These are phyloP conservation scores for Hemicordylus capensis DNA, from an alignment of 2,113 vertebrate genomes.

Conservation along the genomic window DNA sequence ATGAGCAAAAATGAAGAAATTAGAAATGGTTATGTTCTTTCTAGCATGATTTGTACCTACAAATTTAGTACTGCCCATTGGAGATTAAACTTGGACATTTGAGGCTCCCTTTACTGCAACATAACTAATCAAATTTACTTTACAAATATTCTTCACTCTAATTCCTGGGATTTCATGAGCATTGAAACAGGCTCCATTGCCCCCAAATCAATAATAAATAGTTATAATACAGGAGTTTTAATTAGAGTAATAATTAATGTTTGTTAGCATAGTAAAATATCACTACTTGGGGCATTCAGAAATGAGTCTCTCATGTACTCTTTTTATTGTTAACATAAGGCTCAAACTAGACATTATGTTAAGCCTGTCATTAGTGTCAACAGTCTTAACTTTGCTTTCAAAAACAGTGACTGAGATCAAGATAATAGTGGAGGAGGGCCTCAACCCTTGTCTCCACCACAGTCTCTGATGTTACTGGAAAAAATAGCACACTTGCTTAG, in stretches of 20 bases:
- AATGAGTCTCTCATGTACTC: too few relatives aligned
- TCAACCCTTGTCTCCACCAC: too few relatives aligned
- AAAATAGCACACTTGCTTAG: too few relatives aligned
- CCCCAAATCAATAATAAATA: not conserved
- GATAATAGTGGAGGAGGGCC: too few relatives aligned
- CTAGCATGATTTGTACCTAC: not conserved
- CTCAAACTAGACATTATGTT: too few relatives aligned
- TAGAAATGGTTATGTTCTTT: not conserved
- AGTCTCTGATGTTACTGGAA: too few relatives aligned
- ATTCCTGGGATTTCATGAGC: not conserved
- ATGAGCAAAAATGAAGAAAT: not conserved
- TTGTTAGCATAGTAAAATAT: not conserved
- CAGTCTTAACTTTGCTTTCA: too few relatives aligned
- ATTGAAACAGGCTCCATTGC: not conserved
- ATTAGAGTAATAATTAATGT: not conserved
- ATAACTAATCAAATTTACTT: not conserved
- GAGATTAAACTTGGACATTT: slow-evolving; percentile 23
- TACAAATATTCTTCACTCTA: not conserved
- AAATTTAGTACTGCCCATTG: not conserved
- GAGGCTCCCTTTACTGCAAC: not conserved
- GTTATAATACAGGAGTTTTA: not conserved
- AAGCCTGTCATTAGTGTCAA: too few relatives aligned
- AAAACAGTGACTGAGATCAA: too few relatives aligned
- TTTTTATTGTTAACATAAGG: too few relatives aligned
- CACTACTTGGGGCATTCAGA: not conserved